phyloP scores from a whole-genome alignment of 2,113 vertebrate species.

The Trochalopteron elliotii region DNA sequence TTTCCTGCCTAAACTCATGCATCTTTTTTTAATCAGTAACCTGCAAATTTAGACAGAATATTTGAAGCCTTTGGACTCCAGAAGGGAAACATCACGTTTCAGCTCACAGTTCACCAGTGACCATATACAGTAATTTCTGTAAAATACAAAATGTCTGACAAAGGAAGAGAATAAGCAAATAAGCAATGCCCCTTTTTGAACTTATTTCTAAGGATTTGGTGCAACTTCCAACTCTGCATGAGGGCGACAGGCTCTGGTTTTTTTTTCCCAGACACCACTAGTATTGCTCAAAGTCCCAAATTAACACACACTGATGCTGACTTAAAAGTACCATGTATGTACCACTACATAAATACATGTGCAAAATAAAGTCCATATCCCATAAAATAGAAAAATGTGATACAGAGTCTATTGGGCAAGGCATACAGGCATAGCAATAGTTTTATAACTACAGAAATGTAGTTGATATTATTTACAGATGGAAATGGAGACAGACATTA shows the following conservation, averaged over 20 bases:
- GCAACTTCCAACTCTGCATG: background rate
- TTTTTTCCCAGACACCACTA: background rate
- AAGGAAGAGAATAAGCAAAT: background rate
- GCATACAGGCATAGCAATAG: background rate
- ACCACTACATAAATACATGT: background rate
- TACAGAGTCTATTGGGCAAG: background rate
- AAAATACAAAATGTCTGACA: background rate
- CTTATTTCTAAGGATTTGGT: background rate
- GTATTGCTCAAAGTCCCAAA: background rate
- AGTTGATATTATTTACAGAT: background rate
- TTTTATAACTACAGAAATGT: background rate
- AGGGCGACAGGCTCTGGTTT: background rate
- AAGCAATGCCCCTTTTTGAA: background rate
- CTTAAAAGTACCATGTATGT: background rate
- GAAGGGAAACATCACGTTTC: background rate
- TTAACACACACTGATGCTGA: background rate
- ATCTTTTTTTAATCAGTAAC: background rate
- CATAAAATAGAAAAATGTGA: background rate
- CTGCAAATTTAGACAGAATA: background rate
- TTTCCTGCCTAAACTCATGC: background rate
- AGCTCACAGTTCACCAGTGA: constrained; percentile 9
- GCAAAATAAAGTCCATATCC: background rate
- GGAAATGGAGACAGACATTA: background rate
- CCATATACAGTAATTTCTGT: background rate
- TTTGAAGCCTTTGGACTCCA: background rate